Evolutionary conservation across 1,140 invertebrate genomes (phyloP), one percentile per base, ranked within the genome.

Genomic region (Limonius californicus): DNA sequence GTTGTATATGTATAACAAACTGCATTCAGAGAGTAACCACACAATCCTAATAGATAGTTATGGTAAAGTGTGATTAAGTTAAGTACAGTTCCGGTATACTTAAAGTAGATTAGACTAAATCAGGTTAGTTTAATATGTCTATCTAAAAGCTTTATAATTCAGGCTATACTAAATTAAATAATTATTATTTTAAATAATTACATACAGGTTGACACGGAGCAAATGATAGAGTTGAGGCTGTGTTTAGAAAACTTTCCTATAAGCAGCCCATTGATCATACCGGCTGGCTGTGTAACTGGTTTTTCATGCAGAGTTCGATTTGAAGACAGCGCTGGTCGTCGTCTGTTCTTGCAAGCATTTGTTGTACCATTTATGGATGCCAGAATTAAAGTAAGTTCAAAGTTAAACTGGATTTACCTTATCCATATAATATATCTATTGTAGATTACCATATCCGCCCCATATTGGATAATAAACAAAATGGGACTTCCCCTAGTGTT

Each of bases 401-500:
- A n/a, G n/a, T n/a, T n/a, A n/a, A n/a, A n/a, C n/a, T n/a, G n/a
- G n/a, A n/a, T n/a, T n/a, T n/a, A n/a, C n/a, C n/a, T n/a, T n/a
- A n/a, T n/a, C n/a, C n/a, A n/a, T n/a, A n/a, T n/a, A n/a, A n/a
- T n/a, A n/a, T n/a, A n/a, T n/a, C 2, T 45, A 45, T 60, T 20
- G 7, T 18, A 92, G 83, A 83, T 97, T 56, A 86, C 84, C 45
- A 82, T 98, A 12, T 89, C 85, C 62, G 90, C 92, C 16, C 89
- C 90, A 0, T 97, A 91, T 79, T 99, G 97, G 96, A 86, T 99
- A 65, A 86, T 99, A 20, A 99, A 99, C 76, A 92, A 92, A 76
- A 94, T 93, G 12, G 96, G 95, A 0, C 80, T 99, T 35, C 95
- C 96, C 0, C 76, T 99, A n/a, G 88, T 98, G 16, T 95, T 97